These are phyloP conservation scores for Zoanthus gigantus DNA, from an alignment of 92 coral and sea anemone genomes.

Conservation along the genomic window DNA sequence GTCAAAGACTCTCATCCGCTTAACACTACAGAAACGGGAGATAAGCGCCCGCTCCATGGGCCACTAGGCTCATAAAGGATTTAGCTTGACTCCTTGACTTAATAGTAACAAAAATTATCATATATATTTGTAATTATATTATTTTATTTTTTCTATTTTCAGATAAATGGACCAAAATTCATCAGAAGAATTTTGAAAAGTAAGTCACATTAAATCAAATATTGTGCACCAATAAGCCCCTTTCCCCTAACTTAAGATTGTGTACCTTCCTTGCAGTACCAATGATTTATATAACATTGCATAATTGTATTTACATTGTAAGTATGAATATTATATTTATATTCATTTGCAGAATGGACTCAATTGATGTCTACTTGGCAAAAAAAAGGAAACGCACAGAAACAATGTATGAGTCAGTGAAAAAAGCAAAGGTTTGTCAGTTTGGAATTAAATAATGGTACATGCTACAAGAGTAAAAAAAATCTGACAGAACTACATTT, in stretches of 20 bases:
- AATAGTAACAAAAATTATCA: too few relatives aligned
- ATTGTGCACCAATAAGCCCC: neutral
- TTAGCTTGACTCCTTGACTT: too few relatives aligned
- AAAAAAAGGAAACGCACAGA: slow-evolving; percentile 91
- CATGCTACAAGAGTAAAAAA: neutral
- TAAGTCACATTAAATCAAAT: neutral
- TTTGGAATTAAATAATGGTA: neutral
- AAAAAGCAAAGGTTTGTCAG: slow-evolving; percentile 81
- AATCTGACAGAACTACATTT: neutral
- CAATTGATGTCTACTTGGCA: slow-evolving; percentile 90
- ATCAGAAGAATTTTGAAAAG: slow-evolving; percentile 44
- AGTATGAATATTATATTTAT: too few relatives aligned
- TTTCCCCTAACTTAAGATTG: too few relatives aligned
- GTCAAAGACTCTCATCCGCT: too few relatives aligned
- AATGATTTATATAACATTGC: too few relatives aligned
- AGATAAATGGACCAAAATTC: slow-evolving; percentile 37
- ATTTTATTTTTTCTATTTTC: neutral
- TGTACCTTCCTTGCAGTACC: too few relatives aligned
- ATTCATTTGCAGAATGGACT: slow-evolving; percentile 83
- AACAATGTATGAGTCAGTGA: slow-evolving; percentile 66
- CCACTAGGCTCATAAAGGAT: too few relatives aligned
- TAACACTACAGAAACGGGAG: too few relatives aligned
- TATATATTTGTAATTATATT: too few relatives aligned
- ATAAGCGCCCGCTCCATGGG: too few relatives aligned
- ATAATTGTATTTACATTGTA: neutral